A percentile compares a stretch with the other conserved stretches of the same genome.
Conservation (phyloP, 2,888 invertebrate genomes). For the Ramazzottius varieornatus region DNA sequence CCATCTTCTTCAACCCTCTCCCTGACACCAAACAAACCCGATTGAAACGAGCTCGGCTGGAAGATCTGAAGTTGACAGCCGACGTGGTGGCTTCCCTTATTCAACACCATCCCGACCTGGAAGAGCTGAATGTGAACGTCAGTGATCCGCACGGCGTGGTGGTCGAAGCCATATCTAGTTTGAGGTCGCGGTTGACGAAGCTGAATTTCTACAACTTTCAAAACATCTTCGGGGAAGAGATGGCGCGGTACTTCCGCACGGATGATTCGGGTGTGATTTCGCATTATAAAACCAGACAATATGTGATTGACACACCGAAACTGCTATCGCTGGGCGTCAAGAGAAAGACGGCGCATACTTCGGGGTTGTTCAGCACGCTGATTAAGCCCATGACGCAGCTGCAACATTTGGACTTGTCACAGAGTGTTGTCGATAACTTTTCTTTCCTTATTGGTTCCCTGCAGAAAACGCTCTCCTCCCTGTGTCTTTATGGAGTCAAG, state of each 20-base stretch:
- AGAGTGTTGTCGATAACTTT: background rate
- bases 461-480: background rate
- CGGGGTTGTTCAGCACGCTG: background rate
- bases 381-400: background rate
- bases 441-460: background rate
- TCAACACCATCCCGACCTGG: background rate
- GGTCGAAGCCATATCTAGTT: background rate
- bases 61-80: background rate
- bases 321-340: background rate
- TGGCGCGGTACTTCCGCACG: background rate
- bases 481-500: background rate
- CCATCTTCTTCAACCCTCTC: background rate
- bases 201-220: background rate
- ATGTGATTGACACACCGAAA: background rate
- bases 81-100: background rate
- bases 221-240: background rate
- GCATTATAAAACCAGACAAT: background rate
- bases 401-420: background rate
- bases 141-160: background rate
- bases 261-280: background rate
- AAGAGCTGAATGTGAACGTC: background rate
- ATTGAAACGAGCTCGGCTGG: background rate
- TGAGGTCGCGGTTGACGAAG: background rate
- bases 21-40: background rate
- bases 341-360: background rate